Evolutionary conservation across 2,888 invertebrate species (phyloP).

Genomic region (Hemaris fuciformis): DNA sequence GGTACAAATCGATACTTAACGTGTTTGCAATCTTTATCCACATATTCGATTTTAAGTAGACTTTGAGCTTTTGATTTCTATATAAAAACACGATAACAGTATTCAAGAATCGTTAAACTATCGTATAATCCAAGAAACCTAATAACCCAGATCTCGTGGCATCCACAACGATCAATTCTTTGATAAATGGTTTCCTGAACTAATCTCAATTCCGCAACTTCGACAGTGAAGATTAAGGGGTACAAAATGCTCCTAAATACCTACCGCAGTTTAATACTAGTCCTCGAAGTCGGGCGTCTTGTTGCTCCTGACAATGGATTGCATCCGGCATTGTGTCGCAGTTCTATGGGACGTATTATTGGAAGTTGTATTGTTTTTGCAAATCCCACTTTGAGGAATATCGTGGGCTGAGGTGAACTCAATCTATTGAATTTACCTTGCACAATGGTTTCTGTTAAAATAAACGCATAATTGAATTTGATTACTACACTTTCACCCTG

Average conservation of each 20-base stretch:
- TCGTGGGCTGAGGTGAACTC: background rate
- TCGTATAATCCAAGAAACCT: background rate
- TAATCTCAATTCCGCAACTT: constrained; percentile 54
- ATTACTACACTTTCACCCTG: no score
- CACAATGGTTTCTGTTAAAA: no score
- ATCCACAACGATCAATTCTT: constrained; percentile 36
- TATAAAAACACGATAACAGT: no score
- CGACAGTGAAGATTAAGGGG: constrained; percentile 45
- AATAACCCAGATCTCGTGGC: constrained; percentile 6
- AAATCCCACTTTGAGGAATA: background rate
- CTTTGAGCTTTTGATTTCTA: no score
- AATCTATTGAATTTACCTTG: no score
- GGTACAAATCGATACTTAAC: no score
- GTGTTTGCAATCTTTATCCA: no score
- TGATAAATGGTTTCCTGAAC: constrained; percentile 54
- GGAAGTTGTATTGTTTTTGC: constrained; percentile 10
- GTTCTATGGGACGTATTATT: constrained; percentile 13
- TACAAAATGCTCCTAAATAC: constrained; percentile 45
- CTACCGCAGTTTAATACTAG: constrained; percentile 35
- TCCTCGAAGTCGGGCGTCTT: constrained; percentile 41
- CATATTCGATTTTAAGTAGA: no score
- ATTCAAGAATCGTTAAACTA: background rate
- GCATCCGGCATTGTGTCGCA: constrained; percentile 26
- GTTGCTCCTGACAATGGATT: constrained; percentile 36
- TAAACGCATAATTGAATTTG: no score